Evolutionary conservation across 2,797 vertebrate species (phyloP), one percentile per base, ranked within the genome.

Genomic region (Cichlasoma orientale): DNA sequence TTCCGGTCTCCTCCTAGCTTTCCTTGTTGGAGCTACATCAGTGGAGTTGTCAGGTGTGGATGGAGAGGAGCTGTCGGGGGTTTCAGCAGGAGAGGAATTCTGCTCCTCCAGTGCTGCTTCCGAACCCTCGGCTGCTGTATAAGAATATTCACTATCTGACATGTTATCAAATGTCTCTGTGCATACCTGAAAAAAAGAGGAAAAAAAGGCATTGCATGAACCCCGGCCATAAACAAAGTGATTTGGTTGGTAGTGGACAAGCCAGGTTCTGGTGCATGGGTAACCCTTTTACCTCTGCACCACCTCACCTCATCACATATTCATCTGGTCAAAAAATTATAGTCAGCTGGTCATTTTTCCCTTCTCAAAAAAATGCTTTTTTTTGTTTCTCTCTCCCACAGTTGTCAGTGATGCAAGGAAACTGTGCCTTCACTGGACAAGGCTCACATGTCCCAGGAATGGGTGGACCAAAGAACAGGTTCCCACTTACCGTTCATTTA

Each of bases 1-100:
- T 7, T 98, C 97, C 2, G 97, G 96, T 88, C 97, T 97, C 90
- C 95, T 97, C 69, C 97, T 94, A 83, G 96, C 96, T 90, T 95
- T 95, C 79, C 92, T 91, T 18, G 95, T 92, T 19, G 96, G 91
- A 16, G 94, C 92, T 16, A 95, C 88, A 4, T 96, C 95, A 0
- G 87, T 77, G 12, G 94, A 86, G 56, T 18, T 85, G 53, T 95
- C 85, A 1, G 88, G 75, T 0, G 71, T 19, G 29, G 66, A 59
- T 0, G 69, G 68, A 0, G 82, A 27, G 79, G 75, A 75, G 66
- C 57, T 36, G 33, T 82, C 85, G 0, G 89, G 83, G 12, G 87
- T 85, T 33, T 75, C 80, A 2, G 78, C 33, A 0, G 84, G 53
- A 3, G 89, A 72, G 0, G 71, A 59, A 5, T 73, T 58, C 47